A percentile compares a stretch with the other conserved stretches of the same genome.
These are phyloP conservation scores for Drosophila orena DNA, from an alignment of 1,140 invertebrate genomes.

Conservation along the genomic window DNA sequence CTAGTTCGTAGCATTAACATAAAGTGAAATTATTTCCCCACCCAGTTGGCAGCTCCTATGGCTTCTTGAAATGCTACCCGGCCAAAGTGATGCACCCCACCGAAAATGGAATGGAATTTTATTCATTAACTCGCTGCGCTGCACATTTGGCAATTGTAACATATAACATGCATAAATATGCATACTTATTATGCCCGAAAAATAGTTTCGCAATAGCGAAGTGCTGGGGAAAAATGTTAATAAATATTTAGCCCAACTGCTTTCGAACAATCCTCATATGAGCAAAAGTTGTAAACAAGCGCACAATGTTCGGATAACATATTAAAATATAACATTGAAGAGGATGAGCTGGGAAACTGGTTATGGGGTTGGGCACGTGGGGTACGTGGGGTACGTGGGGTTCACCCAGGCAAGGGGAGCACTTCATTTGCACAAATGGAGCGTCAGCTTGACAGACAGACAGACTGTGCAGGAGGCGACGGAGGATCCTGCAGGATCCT, in stretches of 20 bases:
- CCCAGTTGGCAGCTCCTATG: constrained; percentile 9
- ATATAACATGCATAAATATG: constrained; percentile 41
- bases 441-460: constrained; percentile 57
- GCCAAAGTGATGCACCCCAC: constrained; percentile 12
- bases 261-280: constrained; percentile 68
- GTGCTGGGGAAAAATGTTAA: constrained; percentile 55
- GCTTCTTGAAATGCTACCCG: constrained; percentile 26
- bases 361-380: not conserved
- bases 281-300: constrained; percentile 63
- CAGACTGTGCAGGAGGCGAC: not conserved
- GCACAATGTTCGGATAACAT: constrained; percentile 56
- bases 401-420: not conserved
- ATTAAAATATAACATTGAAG: constrained; percentile 60
- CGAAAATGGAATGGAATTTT: constrained; percentile 39
- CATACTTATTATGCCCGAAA: constrained; percentile 35
- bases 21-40: constrained; percentile 15
- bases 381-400: not conserved
- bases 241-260: constrained; percentile 69
- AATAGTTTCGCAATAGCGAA: constrained; percentile 20
- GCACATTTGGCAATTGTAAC: constrained; percentile 30
- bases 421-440: constrained; percentile 59
- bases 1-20: constrained; percentile 31
- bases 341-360: not conserved
- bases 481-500: constrained; percentile 18
- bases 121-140: constrained; percentile 38